phyloP scores from a whole-genome alignment of 1,140 invertebrate genomes.

The Dinoponera quadriceps region DNA sequence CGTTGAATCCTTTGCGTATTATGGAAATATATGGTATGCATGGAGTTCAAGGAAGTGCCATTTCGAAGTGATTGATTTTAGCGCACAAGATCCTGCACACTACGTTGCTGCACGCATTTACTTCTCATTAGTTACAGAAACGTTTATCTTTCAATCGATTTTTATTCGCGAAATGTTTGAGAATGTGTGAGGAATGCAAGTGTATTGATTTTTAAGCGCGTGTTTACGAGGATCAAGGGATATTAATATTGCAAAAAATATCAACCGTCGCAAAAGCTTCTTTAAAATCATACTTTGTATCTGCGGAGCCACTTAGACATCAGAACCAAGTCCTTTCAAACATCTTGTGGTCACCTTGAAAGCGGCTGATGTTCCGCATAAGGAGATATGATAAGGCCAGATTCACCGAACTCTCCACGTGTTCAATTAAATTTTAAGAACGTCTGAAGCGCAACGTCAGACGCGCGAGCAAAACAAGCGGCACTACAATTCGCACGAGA shows the following conservation, averaged over 20 bases:
- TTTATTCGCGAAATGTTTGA: neutral
- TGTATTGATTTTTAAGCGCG: neutral
- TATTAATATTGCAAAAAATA: neutral
- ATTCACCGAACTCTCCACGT: slow-evolving; percentile 19
- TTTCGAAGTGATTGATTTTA: slow-evolving; percentile 10
- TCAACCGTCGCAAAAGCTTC: neutral
- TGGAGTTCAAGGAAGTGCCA: neutral
- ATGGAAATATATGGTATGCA: neutral
- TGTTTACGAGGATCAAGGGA: too few species aligned
- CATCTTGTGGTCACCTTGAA: neutral
- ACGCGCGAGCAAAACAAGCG: neutral
- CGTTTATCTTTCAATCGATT: neutral
- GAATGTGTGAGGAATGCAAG: neutral
- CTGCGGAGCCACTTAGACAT: neutral
- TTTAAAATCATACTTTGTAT: neutral
- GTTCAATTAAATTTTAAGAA: slow-evolving; percentile 46
- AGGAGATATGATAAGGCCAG: slow-evolving; percentile 14
- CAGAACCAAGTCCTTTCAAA: neutral
- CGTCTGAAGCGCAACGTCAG: neutral
- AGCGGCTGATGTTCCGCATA: neutral
- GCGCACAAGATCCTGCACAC: neutral
- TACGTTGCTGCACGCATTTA: neutral
- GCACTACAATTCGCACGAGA: neutral
- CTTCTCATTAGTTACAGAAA: neutral
- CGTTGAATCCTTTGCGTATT: slow-evolving; percentile 27